phyloP scores from a whole-genome alignment of 2,797 vertebrate genomes.

The Thalassophryne amazonica region DNA sequence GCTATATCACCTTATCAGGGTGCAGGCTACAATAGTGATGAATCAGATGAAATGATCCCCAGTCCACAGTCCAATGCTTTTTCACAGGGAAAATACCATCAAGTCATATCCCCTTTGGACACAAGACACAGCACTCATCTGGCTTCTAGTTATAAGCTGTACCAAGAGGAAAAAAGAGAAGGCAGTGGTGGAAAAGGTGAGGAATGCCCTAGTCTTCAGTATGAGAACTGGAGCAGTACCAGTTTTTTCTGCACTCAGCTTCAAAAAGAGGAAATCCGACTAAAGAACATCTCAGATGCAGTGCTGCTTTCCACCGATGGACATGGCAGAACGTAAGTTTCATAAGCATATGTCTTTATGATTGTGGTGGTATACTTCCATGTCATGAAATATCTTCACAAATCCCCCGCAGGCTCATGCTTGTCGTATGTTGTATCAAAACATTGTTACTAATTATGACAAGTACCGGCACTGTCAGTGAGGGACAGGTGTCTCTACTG shows the following conservation, averaged over 20 bases:
- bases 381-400: no score
- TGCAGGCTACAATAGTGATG: conserved; percentile 40
- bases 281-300: conserved; percentile 59
- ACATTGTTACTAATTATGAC: no score
- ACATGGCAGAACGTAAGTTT: conserved; percentile 74
- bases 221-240: conserved; percentile 30
- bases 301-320: conserved; percentile 69
- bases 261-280: conserved; percentile 67
- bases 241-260: conserved; percentile 83
- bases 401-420: no score
- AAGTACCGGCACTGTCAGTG: no score
- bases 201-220: conserved; percentile 2
- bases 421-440: no score
- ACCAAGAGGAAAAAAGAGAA: not conserved
- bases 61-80: conserved; percentile 35
- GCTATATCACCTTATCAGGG: not conserved
- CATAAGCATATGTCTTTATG: no score
- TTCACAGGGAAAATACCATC: conserved; percentile 23
- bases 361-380: not conserved
- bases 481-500: no score
- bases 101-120: conserved; percentile 9
- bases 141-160: not conserved
- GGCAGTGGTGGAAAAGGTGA: not conserved
- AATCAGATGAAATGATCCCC: conserved; percentile 55
- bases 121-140: conserved; percentile 1